Evolutionary conservation across 2,797 vertebrate genomes (phyloP), one percentile per base, ranked within the genome.

Genomic region (Sylvilagus floridanus): DNA sequence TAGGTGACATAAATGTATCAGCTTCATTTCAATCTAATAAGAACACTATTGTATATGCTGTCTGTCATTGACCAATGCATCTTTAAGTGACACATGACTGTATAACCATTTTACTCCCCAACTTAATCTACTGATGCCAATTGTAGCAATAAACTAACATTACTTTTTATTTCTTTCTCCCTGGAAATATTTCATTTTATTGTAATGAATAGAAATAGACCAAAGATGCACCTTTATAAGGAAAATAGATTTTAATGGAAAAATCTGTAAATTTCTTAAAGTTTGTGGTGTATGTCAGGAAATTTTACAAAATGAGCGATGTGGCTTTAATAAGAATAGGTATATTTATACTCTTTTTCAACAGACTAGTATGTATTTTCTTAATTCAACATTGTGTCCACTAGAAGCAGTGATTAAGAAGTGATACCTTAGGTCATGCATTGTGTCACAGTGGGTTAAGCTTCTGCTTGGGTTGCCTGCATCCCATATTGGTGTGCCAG

Each of bases 61-160:
- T 57, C 54, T 57, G 14, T 57, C 54, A 57, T 57, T 57, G 54
- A 57, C 14, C 54, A 57, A 57, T 16, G 19, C 54, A 57, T 57
- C 54, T 11, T 57, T 21, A 21, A 16, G 13, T 57, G 54, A 57
- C 54, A 57, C 13, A 57, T 17, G 54, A 17, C 54, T 57, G 11
- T 13, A 28, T 10, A 16, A 26, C 21, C 17, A 50, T 26, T 32
- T 12, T 16, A 14, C 1, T 42, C 73, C 2, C 0, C 21, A 42
- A 54, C 1, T 32, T 0, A 9, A 17, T 84, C 19, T 66, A 4
- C 26, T 72, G 14, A 22, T 68, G 11, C 52, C 28, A 0, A 1
- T 17, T 68, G 7, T 78, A 50, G 26, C 28, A 77, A 68, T 1
- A 2, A 5, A 62, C 60, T 22, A 12, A 32, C 47, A 24, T 85